Percentiles rank a stretch among this genome's conserved stretches.
phyloP scores from a whole-genome alignment of 1,140 invertebrate species.

The Ylistrum balloti region DNA sequence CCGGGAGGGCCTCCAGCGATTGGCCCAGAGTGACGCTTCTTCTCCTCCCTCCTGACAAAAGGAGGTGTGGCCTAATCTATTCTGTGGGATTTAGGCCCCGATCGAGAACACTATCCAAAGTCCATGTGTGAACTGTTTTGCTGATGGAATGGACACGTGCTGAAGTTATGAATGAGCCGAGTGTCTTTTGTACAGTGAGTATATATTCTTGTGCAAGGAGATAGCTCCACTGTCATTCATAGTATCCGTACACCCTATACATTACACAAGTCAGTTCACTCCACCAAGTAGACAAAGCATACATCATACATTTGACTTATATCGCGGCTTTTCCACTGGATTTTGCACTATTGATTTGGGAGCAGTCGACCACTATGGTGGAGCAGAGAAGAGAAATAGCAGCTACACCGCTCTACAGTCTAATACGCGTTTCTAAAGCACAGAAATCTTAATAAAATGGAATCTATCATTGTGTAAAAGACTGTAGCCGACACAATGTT shows the following conservation, averaged over 20 bases:
- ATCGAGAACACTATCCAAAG: neutral
- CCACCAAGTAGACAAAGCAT: neutral
- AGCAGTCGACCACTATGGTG: neutral
- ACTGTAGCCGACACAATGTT: neutral
- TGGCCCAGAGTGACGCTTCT: neutral
- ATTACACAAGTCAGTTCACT: neutral
- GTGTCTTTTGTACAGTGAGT: too few species aligned
- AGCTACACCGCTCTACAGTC: neutral
- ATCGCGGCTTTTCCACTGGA: slow-evolving; percentile 8
- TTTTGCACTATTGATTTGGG: slow-evolving; percentile 24
- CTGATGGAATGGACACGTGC: neutral
- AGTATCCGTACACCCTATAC: neutral
- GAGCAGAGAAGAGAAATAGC: neutral
- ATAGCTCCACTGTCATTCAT: too few species aligned
- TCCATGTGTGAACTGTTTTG: neutral
- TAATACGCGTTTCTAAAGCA: neutral
- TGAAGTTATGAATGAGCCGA: too few species aligned
- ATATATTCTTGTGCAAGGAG: too few species aligned
- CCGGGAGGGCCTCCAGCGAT: neutral
- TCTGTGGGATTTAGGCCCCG: neutral
- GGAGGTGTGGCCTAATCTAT: slow-evolving; percentile 14
- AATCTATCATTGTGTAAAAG: neutral
- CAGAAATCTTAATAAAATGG: neutral
- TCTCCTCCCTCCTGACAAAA: slow-evolving; percentile 15
- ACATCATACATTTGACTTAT: neutral